Percentiles rank a stretch among this genome's conserved stretches.
phyloP scores from a whole-genome alignment of 2,888 invertebrate genomes.

The Syrphus vitripennis region DNA sequence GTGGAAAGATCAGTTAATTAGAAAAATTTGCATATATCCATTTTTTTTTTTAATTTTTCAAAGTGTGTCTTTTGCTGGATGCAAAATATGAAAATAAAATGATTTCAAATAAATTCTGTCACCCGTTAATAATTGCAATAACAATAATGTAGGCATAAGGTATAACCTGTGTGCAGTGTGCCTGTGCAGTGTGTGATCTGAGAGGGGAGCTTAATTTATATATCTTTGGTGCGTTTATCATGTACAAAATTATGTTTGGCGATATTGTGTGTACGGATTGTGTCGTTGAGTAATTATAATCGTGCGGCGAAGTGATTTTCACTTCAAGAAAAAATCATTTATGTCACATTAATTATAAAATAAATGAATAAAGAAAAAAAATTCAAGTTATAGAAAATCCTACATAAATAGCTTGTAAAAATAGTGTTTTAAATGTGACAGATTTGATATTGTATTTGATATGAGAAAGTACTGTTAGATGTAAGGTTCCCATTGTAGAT shows the following conservation, averaged over 20 bases:
- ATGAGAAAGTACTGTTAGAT: too few relatives aligned
- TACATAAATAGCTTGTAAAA: too few relatives aligned
- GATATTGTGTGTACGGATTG: slow-evolving; percentile 57
- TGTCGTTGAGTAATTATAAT: slow-evolving; percentile 63
- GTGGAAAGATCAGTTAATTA: slow-evolving; percentile 65
- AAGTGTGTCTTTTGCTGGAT: neutral
- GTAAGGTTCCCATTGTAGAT: too few relatives aligned
- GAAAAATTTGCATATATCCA: slow-evolving; percentile 39
- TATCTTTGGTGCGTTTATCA: slow-evolving; percentile 53
- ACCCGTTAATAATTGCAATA: slow-evolving; percentile 35
- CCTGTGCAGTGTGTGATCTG: too few relatives aligned
- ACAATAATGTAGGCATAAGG: slow-evolving; percentile 7
- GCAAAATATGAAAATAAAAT: neutral
- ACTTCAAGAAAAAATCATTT: slow-evolving; percentile 52
- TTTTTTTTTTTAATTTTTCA: neutral
- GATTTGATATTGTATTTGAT: neutral
- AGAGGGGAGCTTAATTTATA: slow-evolving; percentile 8
- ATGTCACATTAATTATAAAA: slow-evolving; percentile 61
- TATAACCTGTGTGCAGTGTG: neutral
- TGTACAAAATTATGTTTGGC: slow-evolving; percentile 60
- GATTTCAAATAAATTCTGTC: slow-evolving; percentile 32
- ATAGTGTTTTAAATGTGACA: slow-evolving; percentile 18
- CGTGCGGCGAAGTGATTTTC: slow-evolving; percentile 57
- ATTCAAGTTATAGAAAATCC: neutral
- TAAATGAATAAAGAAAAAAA: slow-evolving; percentile 20